phyloP scores from a whole-genome alignment of 2,797 vertebrate genomes.

The Parambassis ranga region DNA sequence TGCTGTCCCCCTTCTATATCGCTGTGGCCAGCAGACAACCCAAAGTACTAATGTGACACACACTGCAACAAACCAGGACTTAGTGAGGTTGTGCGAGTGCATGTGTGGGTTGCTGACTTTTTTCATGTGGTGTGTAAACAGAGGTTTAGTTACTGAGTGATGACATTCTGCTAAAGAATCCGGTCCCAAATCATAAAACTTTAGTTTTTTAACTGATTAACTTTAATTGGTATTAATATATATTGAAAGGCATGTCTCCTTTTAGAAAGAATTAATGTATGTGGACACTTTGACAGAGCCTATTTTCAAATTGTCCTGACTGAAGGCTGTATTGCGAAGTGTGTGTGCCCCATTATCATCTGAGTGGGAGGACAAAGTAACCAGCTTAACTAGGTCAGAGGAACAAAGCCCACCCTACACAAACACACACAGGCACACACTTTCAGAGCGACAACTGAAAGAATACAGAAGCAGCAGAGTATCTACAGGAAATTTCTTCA shows the following conservation, averaged over 20 bases:
- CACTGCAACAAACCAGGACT: slow-evolving; percentile 7
- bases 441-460: slow-evolving; percentile 9
- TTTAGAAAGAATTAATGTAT: too few species aligned
- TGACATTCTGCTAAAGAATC: too few species aligned
- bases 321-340: background rate
- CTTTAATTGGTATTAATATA: too few species aligned
- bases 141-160: too few species aligned
- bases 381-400: slow-evolving; percentile 70
- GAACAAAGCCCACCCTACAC: slow-evolving; percentile 63
- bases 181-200: too few species aligned
- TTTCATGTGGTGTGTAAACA: background rate
- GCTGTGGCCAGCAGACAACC: slow-evolving; percentile 15
- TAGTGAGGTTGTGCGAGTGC: background rate
- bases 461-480: background rate
- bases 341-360: slow-evolving; percentile 44
- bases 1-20: slow-evolving; percentile 4
- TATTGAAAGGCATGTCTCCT: too few species aligned
- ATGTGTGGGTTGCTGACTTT: background rate
- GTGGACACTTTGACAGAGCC: too few species aligned
- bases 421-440: slow-evolving; percentile 14
- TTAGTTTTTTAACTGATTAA: too few species aligned
- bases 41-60: slow-evolving; percentile 29
- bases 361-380: slow-evolving; percentile 63
- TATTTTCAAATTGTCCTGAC: slow-evolving; percentile 4
- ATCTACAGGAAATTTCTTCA: background rate